Evolutionary conservation across 2,113 vertebrate genomes (phyloP).

Genomic region (Barbus barbus): DNA sequence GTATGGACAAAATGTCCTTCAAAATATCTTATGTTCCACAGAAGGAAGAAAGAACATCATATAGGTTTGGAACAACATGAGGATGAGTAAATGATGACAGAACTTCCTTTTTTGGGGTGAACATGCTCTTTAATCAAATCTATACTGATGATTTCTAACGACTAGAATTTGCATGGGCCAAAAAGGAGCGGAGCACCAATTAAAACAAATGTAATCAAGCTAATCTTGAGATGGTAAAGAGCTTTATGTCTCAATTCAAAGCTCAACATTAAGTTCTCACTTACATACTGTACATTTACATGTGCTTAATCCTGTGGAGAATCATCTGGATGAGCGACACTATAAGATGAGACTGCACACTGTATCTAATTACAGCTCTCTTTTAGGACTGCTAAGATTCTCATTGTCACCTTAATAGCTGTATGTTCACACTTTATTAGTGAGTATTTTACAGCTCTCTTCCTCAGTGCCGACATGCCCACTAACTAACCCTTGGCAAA

Average conservation of each 20-base stretch:
- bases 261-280: neutral
- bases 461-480: constrained; percentile 51
- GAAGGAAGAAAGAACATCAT: neutral
- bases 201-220: neutral
- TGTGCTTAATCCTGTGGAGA: constrained; percentile 41
- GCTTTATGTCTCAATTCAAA: neutral
- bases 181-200: neutral
- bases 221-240: neutral
- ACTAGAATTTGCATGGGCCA: neutral
- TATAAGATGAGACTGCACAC: constrained; percentile 48
- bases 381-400: constrained; percentile 61
- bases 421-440: constrained; percentile 62
- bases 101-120: neutral
- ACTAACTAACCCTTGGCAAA: constrained; percentile 56
- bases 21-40: neutral
- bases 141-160: neutral
- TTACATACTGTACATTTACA: constrained; percentile 47
- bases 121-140: neutral
- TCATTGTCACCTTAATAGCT: constrained; percentile 63
- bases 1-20: neutral
- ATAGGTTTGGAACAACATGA: neutral
- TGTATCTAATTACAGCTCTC: constrained; percentile 54
- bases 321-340: constrained; percentile 46
- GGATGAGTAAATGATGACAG: neutral
- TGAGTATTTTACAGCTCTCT: constrained; percentile 57